A percentile compares a stretch with the other conserved stretches of the same genome.
Conservation (phyloP, 2,888 invertebrate genomes). For the Blomia tropicalis region DNA sequence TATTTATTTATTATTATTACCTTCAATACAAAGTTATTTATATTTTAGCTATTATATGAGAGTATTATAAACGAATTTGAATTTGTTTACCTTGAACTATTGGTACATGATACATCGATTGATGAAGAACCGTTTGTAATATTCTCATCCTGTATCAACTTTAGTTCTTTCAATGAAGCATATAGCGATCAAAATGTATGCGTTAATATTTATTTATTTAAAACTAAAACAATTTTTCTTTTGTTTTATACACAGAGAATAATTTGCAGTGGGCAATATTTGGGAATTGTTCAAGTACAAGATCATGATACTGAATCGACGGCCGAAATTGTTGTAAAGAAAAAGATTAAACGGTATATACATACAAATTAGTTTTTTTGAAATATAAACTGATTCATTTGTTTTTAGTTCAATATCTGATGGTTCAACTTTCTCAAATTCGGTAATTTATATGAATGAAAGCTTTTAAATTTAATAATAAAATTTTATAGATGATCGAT, state of each 20-base stretch:
- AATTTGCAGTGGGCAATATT: background rate
- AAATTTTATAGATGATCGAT: background rate
- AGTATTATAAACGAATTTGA: slow-evolving; percentile 1
- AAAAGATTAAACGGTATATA: slow-evolving; percentile 12
- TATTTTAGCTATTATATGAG: background rate
- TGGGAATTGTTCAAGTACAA: background rate
- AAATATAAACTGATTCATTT: slow-evolving; percentile 11
- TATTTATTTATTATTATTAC: background rate
- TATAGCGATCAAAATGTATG: slow-evolving; percentile 7
- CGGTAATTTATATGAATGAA: no score
- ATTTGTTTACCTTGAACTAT: slow-evolving; percentile 7
- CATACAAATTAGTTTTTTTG: background rate
- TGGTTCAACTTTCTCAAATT: background rate
- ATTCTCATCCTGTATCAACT: background rate
- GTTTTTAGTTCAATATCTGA: slow-evolving; percentile 6
- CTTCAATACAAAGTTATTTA: background rate
- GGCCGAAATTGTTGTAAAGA: background rate
- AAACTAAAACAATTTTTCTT: no score
- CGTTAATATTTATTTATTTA: no score
- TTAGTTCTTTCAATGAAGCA: background rate
- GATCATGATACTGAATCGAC: background rate
- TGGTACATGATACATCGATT: background rate
- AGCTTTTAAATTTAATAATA: no score
- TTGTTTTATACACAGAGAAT: background rate
- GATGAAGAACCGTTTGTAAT: slow-evolving; percentile 10